Conservation (phyloP, 1,140 invertebrate genomes). For the Diachasma alloeum region DNA sequence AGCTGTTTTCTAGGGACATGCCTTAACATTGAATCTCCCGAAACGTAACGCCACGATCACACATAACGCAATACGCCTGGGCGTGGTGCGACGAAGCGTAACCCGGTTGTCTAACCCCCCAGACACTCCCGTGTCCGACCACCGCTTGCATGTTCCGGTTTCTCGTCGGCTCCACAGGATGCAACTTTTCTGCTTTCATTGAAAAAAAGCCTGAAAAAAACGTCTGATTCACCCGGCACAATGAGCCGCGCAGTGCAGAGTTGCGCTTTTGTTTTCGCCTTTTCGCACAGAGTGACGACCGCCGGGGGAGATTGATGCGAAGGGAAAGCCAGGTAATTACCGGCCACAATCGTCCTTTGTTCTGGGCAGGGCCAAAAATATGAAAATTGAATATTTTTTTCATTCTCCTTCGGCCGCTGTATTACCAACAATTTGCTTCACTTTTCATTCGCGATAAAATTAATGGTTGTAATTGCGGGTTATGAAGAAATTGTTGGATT, state of each 20-base stretch:
- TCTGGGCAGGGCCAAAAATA: not conserved
- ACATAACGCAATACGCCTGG: not conserved
- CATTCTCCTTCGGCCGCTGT: not conserved
- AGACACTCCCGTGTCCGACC: not conserved
- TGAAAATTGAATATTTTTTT: not conserved
- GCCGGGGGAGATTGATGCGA: not conserved
- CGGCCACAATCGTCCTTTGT: not conserved
- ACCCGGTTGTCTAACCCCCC: not conserved
- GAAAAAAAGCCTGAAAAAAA: not conserved
- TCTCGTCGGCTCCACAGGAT: not conserved
- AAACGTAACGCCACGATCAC: too few species aligned
- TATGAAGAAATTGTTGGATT: not conserved
- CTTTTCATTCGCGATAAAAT: not conserved
- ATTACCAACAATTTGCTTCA: not conserved
- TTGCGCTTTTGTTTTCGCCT: not conserved
- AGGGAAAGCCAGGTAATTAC: not conserved
- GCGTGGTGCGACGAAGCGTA: not conserved
- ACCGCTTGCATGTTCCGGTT: not conserved
- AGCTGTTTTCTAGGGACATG: too few species aligned
- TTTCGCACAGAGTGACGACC: not conserved
- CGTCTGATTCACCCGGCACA: not conserved
- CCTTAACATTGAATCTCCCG: too few species aligned
- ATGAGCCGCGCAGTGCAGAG: not conserved
- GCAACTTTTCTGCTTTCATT: conserved; percentile 32
- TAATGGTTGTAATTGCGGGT: not conserved